phyloP scores from a whole-genome alignment of 1,140 invertebrate genomes.

The Musca vetustissima region DNA sequence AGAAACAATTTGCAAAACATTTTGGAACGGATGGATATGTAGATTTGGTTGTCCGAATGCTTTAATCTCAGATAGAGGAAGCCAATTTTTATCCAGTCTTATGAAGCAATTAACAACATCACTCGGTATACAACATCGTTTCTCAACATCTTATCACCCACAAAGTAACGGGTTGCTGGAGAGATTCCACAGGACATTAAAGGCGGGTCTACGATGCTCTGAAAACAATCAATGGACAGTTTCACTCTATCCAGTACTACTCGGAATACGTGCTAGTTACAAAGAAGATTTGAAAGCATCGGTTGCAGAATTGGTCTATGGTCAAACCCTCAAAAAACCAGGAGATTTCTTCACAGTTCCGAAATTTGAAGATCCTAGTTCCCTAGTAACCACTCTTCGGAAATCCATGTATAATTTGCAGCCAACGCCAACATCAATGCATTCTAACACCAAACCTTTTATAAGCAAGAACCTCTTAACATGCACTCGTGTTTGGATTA shows the following conservation, averaged over 20 bases:
- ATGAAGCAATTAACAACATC: too few species aligned
- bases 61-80: too few species aligned
- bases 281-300: constrained; percentile 2
- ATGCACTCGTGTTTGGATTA: too few species aligned
- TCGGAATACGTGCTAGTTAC: background rate
- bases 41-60: too few species aligned
- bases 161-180: background rate
- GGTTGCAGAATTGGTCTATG: background rate
- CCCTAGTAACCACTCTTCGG: too few species aligned
- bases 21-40: background rate
- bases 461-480: too few species aligned
- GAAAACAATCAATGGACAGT: background rate
- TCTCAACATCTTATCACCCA: background rate
- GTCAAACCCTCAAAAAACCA: background rate
- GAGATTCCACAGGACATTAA: background rate
- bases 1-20: background rate
- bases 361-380: too few species aligned
- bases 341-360: background rate
- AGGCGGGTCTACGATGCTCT: background rate
- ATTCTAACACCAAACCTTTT: too few species aligned
- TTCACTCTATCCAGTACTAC: background rate
- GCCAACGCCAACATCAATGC: too few species aligned
- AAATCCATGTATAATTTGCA: too few species aligned
- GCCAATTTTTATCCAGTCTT: too few species aligned
- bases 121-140: too few species aligned